Percentiles rank a stretch among this genome's conserved stretches.
phyloP scores from a whole-genome alignment of 2,113 vertebrate species.

The Hippocampus comes region DNA sequence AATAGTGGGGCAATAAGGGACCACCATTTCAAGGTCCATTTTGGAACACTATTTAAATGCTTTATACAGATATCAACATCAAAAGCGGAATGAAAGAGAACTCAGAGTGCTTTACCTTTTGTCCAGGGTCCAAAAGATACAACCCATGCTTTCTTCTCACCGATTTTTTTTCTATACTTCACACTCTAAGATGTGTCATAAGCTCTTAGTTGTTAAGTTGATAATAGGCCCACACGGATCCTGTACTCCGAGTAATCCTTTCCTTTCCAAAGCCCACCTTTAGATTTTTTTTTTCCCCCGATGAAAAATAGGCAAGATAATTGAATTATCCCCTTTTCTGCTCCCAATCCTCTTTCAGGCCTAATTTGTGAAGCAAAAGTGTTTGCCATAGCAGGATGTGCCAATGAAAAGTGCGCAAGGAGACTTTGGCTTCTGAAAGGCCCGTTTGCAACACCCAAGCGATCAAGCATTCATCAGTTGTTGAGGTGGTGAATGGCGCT shows the following conservation, averaged over 20 bases:
- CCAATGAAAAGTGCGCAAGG: conserved; percentile 67
- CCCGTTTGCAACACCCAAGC: conserved; percentile 84
- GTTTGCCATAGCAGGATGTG: conserved; percentile 84
- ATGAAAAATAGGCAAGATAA: conserved; percentile 72
- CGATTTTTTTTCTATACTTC: conserved; percentile 59
- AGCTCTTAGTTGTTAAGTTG: conserved; percentile 70
- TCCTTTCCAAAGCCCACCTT: conserved; percentile 72
- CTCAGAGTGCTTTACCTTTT: conserved; percentile 25
- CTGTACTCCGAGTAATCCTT: conserved; percentile 81
- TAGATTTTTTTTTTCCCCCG: conserved; percentile 55
- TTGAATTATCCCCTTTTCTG: conserved; percentile 86
- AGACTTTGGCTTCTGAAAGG: conserved; percentile 81
- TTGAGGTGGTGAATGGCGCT: conserved; percentile 77
- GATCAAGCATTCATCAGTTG: conserved; percentile 87
- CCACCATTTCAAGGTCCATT: conserved; percentile 8
- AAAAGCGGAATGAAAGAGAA: conserved; percentile 17
- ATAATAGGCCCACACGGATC: conserved; percentile 78
- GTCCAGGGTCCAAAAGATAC: conserved; percentile 39
- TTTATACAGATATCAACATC: conserved; percentile 27
- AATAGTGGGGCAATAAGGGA: not conserved
- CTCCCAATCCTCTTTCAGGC: conserved; percentile 52
- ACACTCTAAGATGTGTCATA: conserved; percentile 68
- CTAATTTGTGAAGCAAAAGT: conserved; percentile 88
- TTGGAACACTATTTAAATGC: conserved; percentile 3
- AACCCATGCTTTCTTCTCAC: conserved; percentile 2